Conservation (phyloP, 2,888 invertebrate genomes). For the Pomacea canaliculata region DNA sequence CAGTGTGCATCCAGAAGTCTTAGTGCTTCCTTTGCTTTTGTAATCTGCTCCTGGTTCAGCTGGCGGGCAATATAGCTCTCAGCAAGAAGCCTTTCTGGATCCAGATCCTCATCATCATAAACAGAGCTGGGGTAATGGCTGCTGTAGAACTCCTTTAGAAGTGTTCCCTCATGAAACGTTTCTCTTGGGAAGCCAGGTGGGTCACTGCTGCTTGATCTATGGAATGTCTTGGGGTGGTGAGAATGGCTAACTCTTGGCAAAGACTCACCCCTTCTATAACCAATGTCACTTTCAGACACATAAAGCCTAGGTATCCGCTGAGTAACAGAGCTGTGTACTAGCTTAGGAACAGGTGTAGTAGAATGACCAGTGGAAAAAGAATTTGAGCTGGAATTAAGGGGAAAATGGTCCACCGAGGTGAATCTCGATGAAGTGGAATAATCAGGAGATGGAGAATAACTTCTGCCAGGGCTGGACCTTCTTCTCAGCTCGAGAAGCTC, state of each 20-base stretch:
- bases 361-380: slow-evolving; percentile 25
- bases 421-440: slow-evolving; percentile 12
- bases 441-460: slow-evolving; percentile 19
- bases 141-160: no score
- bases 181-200: not conserved
- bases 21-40: slow-evolving; percentile 41
- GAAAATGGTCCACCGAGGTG: slow-evolving; percentile 8
- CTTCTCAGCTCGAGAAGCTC: slow-evolving; percentile 35
- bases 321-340: not conserved
- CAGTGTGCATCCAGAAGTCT: slow-evolving; percentile 31
- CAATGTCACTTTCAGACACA: not conserved
- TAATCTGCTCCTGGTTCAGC: slow-evolving; percentile 45
- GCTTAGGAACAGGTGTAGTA: not conserved
- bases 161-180: not conserved
- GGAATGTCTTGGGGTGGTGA: not conserved
- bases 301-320: not conserved
- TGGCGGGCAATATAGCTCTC: slow-evolving; percentile 48
- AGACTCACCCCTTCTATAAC: not conserved
- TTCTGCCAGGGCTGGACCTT: slow-evolving; percentile 24
- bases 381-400: slow-evolving; percentile 19
- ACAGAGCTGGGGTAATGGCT: not conserved
- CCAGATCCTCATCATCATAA: slow-evolving; percentile 19
- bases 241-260: not conserved
- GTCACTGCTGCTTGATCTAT: slow-evolving; percentile 9
- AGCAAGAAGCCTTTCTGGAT: slow-evolving; percentile 45